These are phyloP conservation scores for Scrobipalpa atriplicella DNA, from an alignment of 2,888 invertebrate genomes.

Conservation along the genomic window DNA sequence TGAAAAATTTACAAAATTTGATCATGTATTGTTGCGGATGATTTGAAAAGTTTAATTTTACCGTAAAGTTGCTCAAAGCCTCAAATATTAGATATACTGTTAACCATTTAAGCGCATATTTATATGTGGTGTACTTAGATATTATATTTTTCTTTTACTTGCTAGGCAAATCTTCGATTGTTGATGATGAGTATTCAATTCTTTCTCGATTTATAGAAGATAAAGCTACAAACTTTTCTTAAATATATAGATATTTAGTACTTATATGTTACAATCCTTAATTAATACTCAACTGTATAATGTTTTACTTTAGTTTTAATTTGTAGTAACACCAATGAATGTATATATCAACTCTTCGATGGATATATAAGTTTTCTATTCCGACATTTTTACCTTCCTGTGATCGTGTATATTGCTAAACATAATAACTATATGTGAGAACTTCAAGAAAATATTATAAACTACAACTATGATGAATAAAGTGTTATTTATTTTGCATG, in stretches of 20 bases:
- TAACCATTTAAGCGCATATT: conserved; percentile 32
- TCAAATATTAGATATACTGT: conserved; percentile 44
- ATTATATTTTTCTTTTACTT: background rate
- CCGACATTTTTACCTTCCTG: conserved; percentile 79
- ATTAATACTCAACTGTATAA: background rate
- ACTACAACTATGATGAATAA: conserved; percentile 59
- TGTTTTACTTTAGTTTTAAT: conserved; percentile 11
- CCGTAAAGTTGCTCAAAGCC: conserved; percentile 67
- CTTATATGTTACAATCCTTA: background rate
- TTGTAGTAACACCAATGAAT: conserved; percentile 23
- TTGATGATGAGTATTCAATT: background rate
- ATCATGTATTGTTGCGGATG: conserved; percentile 30
- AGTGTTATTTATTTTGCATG: conserved; percentile 81
- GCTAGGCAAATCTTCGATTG: background rate
- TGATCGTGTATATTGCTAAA: conserved; percentile 78
- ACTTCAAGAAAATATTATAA: conserved; percentile 65
- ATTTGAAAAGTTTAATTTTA: conserved; percentile 46
- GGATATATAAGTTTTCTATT: conserved; percentile 76
- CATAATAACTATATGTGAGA: conserved; percentile 70
- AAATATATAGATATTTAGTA: no score
- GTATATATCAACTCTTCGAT: conserved; percentile 54
- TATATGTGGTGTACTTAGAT: background rate
- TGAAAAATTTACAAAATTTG: conserved; percentile 54
- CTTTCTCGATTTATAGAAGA: background rate
- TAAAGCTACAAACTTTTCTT: no score